Evolutionary conservation across 64 coral and sea anemone species (phyloP).

Genomic region (Dendrophyllia cribrosa): DNA sequence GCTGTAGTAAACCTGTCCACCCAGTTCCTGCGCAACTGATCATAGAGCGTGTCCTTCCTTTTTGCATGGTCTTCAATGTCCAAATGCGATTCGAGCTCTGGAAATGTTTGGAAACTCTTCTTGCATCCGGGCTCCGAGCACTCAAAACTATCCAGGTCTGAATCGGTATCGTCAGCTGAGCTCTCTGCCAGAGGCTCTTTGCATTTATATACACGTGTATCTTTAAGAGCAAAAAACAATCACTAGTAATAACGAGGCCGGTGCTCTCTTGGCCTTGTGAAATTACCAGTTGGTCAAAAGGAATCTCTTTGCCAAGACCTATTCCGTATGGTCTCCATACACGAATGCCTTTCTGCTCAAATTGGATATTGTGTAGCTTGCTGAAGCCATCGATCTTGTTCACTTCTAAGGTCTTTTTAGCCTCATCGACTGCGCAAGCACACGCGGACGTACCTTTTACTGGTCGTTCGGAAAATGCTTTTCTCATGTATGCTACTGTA

Average conservation of each 20-base stretch:
- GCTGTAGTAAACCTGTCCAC: slow-evolving; percentile 52
- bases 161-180: slow-evolving; percentile 12
- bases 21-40: slow-evolving; percentile 60
- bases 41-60: slow-evolving; percentile 62
- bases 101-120: slow-evolving; percentile 57
- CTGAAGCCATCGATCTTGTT: slow-evolving; percentile 56
- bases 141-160: slow-evolving; percentile 12
- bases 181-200: slow-evolving; percentile 21
- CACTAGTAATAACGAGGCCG: slow-evolving; percentile 30
- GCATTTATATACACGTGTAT: slow-evolving; percentile 63
- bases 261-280: slow-evolving; percentile 60
- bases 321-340: slow-evolving; percentile 49
- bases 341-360: slow-evolving; percentile 40
- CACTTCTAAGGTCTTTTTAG: no score
- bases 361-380: slow-evolving; percentile 56
- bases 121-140: slow-evolving; percentile 45
- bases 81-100: slow-evolving; percentile 74
- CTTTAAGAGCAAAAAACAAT: slow-evolving; percentile 40
- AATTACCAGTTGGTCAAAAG: slow-evolving; percentile 13
- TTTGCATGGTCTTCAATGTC: slow-evolving; percentile 59
- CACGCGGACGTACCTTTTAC: no score
- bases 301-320: slow-evolving; percentile 18
- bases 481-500: no score
- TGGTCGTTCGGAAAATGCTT: no score
- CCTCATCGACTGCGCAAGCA: no score